Base-by-base conservation (phyloP, 2,797 vertebrate genomes). In the Streptopelia turtur region DNA sequence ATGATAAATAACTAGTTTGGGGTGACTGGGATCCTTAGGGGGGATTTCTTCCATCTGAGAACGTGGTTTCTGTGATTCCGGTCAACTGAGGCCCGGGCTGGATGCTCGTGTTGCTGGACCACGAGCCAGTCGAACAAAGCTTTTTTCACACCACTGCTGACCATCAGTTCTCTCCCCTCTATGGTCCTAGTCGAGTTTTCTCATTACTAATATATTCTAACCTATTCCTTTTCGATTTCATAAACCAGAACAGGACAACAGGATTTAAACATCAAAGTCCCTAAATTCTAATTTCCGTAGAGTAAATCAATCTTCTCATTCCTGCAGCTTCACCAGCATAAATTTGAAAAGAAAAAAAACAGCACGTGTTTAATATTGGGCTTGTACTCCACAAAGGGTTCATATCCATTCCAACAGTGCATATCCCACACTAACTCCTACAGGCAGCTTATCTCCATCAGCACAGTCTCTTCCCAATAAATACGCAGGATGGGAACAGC, bases 231-330 rank as follows among this genome's bases (percentile, higher is more conserved):
- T 90, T 63, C 79, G 50, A 55, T 93, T 89, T 95, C 69, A 83
- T 74, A 91, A 88, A 90, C 55, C 83, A 83, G 79, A 93, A 35
- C 87, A 94, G 71, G 77, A 93, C 83, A 93, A 90, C 39, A 89
- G 80, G 86, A 89, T 93, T 95, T 89, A 91, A 95, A 80, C 37
- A 82, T 68, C 68, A n/a, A 93, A 96, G 91, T 68, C 50, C 57
- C 75, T 66, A 80, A 86, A 92, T 82, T 78, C 87, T 83, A 13
- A 83, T 91, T 94, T 96, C 72, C 3, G 0, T 35, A n/a, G 52
- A 88, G 74, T 66, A 91, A 85, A 93, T 93, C 80, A 74, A 49
- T 90, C 65, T 84, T 63, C 63, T 74, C 64, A 39, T 83, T 94
- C 69, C 59, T 91, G 64, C 49, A 89, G 74, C 37, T 93, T 72